Evolutionary conservation across 2,888 invertebrate species (phyloP).

Genomic region (Orchesella flavescens): DNA sequence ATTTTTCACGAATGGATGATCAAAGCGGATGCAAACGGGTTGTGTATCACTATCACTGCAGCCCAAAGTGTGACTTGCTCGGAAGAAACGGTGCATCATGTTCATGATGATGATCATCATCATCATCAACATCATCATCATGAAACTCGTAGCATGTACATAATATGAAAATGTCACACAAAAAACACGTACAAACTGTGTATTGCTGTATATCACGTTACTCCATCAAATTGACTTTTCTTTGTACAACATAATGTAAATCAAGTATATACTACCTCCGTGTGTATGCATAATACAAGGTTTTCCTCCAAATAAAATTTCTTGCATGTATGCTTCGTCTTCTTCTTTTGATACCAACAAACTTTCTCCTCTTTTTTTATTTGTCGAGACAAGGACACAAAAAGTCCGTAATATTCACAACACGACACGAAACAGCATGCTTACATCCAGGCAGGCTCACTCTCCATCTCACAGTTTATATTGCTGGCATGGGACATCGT

Average conservation of each 20-base stretch:
- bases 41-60: slow-evolving; percentile 12
- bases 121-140: no score
- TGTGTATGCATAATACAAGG: neutral
- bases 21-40: slow-evolving; percentile 35
- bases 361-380: slow-evolving; percentile 2
- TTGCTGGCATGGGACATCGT: slow-evolving; percentile 49
- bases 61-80: neutral
- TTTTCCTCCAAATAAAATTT: neutral
- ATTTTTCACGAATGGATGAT: slow-evolving; percentile 57
- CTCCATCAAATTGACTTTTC: neutral
- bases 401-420: slow-evolving; percentile 40
- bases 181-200: no score
- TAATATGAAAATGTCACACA: no score
- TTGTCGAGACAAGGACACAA: slow-evolving; percentile 32
- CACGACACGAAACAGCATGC: slow-evolving; percentile 34
- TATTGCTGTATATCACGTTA: no score
- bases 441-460: neutral
- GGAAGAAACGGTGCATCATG: neutral
- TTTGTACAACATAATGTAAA: neutral
- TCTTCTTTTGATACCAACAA: neutral
- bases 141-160: no score
- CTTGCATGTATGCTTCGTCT: neutral
- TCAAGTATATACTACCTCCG: neutral
- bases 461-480: slow-evolving; percentile 14
- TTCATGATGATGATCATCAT: no score